These are phyloP conservation scores for Acropternis orthonyx DNA, from an alignment of 2,797 vertebrate species.

Conservation along the genomic window DNA sequence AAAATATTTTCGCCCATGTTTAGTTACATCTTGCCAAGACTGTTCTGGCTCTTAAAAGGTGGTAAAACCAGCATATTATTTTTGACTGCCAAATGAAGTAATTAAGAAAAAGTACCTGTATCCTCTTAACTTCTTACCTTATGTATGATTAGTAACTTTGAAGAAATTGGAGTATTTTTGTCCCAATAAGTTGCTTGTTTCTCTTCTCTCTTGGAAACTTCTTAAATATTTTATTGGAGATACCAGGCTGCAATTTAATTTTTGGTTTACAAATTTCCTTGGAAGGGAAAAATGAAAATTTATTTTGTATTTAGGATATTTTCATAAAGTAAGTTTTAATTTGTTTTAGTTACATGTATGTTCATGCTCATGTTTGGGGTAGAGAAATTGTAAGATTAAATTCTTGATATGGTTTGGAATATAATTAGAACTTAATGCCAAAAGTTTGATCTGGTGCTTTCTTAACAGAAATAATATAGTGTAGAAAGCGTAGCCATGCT, in stretches of 20 bases:
- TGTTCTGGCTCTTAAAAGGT: not conserved
- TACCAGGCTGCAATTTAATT: not conserved
- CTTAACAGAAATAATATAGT: not conserved
- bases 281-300: not conserved
- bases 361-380: not conserved
- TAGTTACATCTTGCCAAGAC: not conserved
- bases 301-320: not conserved
- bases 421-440: not conserved
- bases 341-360: not conserved
- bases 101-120: not conserved
- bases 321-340: not conserved
- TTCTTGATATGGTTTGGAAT: not conserved
- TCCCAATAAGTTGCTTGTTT: not conserved
- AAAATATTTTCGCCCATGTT: not conserved
- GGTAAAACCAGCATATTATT: not conserved
- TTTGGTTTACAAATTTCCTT: not conserved
- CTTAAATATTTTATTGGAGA: not conserved
- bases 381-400: not conserved
- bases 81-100: not conserved
- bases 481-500: not conserved
- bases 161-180: not conserved
- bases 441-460: not conserved
- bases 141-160: not conserved
- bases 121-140: not conserved
- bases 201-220: not conserved